Base-by-base conservation (phyloP, 2,113 vertebrate species). In the Esox niger region DNA sequence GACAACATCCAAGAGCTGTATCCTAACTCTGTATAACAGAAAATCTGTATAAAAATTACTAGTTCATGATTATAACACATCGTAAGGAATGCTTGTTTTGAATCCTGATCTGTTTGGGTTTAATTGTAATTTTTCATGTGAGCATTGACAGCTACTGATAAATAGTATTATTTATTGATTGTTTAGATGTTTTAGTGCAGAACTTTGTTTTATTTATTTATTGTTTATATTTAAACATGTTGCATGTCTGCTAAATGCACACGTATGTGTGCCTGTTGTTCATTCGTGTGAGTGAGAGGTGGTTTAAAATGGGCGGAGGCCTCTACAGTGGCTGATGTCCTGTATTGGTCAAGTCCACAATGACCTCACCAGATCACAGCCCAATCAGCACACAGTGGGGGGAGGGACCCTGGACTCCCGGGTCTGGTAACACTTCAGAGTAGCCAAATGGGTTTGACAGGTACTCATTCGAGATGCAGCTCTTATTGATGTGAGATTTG, bases 241-340 rank as follows among this genome's bases (percentile, higher is more conserved):
- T 6, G 29, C 59, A 27, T 58, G 62, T 59, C 54, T 65, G 62
- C 31, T 57, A 26, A 29, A 33, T 59, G 29, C 30, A 21, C 25
- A 46, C 63, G 49, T 70, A 60, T 32, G 30, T 64, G 20, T 47
- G 69, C 43, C 52, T 64, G 68, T 63, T n/a, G n/a, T n/a, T n/a
- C n/a, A 71, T 23, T 63, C 67, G 35, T 35, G 62, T 64, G 57
- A 70, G 71, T 69, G 58, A 43, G 49, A 43, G 38, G 38, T 43
- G 38, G 13, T 43, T 43, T 15, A 10, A 43, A 17, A 15, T 43
- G 15, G 35, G 35, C 4, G 15, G 13, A 43, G 38, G 13, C 38
- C 0, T 43, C 13, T 43, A 43, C 38, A 4, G 13, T n/a, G n/a
- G n/a, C n/a, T n/a, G n/a, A n/a, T n/a, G n/a, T n/a, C n/a, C n/a